Evolutionary conservation across 2,888 invertebrate genomes (phyloP).

Genomic region (Blastobasis adustella): DNA sequence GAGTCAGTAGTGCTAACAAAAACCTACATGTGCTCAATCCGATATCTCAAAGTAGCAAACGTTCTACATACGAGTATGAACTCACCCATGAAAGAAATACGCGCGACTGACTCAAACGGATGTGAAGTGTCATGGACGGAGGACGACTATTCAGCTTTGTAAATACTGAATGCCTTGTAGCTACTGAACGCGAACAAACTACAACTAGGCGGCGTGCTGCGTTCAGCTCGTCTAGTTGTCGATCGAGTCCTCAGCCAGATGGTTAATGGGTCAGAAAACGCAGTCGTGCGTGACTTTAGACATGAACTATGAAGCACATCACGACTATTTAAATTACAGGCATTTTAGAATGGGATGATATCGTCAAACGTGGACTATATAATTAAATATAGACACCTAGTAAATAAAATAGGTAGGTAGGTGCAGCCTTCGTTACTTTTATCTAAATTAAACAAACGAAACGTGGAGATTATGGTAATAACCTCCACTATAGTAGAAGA

Average conservation of each 20-base stretch:
- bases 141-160: conserved; percentile 33
- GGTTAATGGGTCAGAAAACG: conserved; percentile 53
- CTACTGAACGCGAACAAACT: conserved; percentile 27
- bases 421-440: too few relatives aligned
- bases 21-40: conserved; percentile 9
- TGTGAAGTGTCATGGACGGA: conserved; percentile 21
- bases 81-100: conserved; percentile 50
- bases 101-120: conserved; percentile 29
- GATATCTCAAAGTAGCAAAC: conserved; percentile 17
- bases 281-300: conserved; percentile 30
- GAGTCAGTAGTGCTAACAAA: too few relatives aligned
- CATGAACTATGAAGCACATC: not conserved
- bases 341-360: too few relatives aligned
- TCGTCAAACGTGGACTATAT: too few relatives aligned
- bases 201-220: conserved; percentile 27
- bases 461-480: too few relatives aligned
- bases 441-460: too few relatives aligned
- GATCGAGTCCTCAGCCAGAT: conserved; percentile 37
- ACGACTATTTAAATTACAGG: too few relatives aligned
- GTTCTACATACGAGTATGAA: conserved; percentile 17
- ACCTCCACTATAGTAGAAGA: too few relatives aligned
- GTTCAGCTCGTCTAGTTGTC: conserved; percentile 26
- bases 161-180: conserved; percentile 1
- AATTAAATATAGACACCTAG: too few relatives aligned
- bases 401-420: too few relatives aligned